Conservation (phyloP, 2,888 invertebrate species). For the Digitonthophagus gazella region DNA sequence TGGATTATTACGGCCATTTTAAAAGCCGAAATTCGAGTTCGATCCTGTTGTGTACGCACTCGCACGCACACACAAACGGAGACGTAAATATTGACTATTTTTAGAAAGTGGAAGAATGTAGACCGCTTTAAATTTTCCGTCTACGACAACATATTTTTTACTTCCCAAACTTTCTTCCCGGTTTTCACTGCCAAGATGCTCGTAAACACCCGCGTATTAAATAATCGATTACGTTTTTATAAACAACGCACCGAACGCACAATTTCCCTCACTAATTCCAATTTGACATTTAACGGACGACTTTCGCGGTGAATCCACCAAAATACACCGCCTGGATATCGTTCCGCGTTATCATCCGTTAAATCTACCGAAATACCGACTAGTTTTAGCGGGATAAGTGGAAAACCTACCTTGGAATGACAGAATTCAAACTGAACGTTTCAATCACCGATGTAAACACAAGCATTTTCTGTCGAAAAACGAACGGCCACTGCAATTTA, state of each 20-base stretch:
- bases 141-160: constrained; percentile 19
- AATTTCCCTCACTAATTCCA: background rate
- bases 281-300: background rate
- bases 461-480: constrained; percentile 57
- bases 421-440: constrained; percentile 63
- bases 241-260: background rate
- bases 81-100: constrained; percentile 35
- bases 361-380: background rate
- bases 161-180: constrained; percentile 28
- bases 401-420: constrained; percentile 54
- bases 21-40: constrained; percentile 11
- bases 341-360: too few species aligned
- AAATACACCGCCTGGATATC: background rate
- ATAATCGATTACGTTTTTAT: constrained; percentile 19
- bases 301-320: background rate
- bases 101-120: constrained; percentile 34
- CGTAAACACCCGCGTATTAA: constrained; percentile 25
- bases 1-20: constrained; percentile 17
- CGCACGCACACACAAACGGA: too few species aligned
- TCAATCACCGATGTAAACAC: constrained; percentile 76
- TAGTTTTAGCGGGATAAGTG: background rate
- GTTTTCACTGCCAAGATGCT: constrained; percentile 28
- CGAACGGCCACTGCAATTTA: constrained; percentile 48
- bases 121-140: constrained; percentile 25
- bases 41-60: background rate